Conservation (phyloP, 2,797 vertebrate genomes). For the Melanotaenia boesemani region DNA sequence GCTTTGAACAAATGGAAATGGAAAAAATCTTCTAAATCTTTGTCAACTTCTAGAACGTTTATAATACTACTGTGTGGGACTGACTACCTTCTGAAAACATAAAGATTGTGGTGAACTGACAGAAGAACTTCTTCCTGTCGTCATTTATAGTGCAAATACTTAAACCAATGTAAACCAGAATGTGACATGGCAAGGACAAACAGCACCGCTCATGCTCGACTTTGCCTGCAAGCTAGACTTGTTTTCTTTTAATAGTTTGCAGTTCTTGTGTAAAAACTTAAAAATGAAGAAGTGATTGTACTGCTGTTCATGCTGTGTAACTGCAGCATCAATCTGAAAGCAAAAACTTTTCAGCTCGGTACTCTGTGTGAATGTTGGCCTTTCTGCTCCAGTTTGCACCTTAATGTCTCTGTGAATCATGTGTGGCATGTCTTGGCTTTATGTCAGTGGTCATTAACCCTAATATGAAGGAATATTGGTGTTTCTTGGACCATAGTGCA, state of each 20-base stretch:
- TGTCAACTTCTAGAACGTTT: conserved; percentile 27
- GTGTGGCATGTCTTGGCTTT: conserved; percentile 37
- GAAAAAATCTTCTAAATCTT: conserved; percentile 18
- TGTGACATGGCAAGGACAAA: conserved; percentile 68
- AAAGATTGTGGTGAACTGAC: conserved; percentile 45
- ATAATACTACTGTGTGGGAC: conserved; percentile 56
- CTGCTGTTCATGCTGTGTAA: conserved; percentile 46
- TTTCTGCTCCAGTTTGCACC: conserved; percentile 54
- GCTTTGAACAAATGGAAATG: conserved; percentile 31
- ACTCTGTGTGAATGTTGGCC: conserved; percentile 60
- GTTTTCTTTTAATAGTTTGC: conserved; percentile 34
- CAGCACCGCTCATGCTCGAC: conserved; percentile 29
- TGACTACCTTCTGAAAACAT: conserved; percentile 48
- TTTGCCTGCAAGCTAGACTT: conserved; percentile 53
- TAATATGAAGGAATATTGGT: conserved; percentile 46
- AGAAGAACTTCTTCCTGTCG: conserved; percentile 50
- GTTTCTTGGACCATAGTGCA: conserved; percentile 47
- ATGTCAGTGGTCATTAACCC: conserved; percentile 31
- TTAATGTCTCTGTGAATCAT: conserved; percentile 54
- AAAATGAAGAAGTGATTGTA: conserved; percentile 70
- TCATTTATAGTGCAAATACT: conserved; percentile 47
- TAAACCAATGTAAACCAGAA: conserved; percentile 62
- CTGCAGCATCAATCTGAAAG: conserved; percentile 47
- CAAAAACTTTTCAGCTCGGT: conserved; percentile 37
- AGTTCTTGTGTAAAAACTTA: conserved; percentile 41